A percentile compares a stretch with the other conserved stretches of the same genome.
Conservation (phyloP, 2,113 vertebrate species). For the Mastomys coucha region DNA sequence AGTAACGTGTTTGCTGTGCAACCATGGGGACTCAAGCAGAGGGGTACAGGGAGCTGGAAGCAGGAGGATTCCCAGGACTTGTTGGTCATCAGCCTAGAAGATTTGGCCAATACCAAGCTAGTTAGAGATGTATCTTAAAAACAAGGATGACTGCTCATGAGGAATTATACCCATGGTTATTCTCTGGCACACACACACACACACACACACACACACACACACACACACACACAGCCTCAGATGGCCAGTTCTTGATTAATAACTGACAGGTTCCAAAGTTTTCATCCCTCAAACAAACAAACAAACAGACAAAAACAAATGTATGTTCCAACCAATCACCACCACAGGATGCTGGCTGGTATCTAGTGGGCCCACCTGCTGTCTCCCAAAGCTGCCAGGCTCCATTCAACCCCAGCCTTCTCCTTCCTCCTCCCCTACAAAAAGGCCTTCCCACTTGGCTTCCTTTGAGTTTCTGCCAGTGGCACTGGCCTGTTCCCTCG, state of each 20-base stretch:
- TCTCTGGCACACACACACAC: neutral
- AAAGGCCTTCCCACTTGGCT: neutral
- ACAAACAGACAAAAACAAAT: neutral
- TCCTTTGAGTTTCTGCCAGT: conserved; percentile 20
- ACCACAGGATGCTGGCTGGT: neutral
- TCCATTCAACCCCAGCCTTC: neutral
- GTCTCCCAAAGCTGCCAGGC: neutral
- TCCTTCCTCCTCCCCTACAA: neutral
- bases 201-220: neutral
- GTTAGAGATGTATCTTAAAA: neutral
- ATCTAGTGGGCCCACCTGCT: neutral
- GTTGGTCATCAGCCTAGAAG: neutral
- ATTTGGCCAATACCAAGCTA: neutral
- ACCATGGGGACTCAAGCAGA: neutral
- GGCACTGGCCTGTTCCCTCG: neutral
- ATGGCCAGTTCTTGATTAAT: conserved; percentile 5
- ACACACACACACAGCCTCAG: neutral
- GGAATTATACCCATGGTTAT: neutral
- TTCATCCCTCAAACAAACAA: neutral
- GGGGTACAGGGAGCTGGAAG: neutral
- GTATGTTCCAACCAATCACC: neutral
- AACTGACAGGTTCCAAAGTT: neutral
- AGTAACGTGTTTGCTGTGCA: neutral
- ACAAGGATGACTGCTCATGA: neutral
- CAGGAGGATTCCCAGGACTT: neutral